Percentiles rank a stretch among this genome's conserved stretches.
phyloP scores from a whole-genome alignment of 2,113 vertebrate genomes.

The Toxotes jaculatrix region DNA sequence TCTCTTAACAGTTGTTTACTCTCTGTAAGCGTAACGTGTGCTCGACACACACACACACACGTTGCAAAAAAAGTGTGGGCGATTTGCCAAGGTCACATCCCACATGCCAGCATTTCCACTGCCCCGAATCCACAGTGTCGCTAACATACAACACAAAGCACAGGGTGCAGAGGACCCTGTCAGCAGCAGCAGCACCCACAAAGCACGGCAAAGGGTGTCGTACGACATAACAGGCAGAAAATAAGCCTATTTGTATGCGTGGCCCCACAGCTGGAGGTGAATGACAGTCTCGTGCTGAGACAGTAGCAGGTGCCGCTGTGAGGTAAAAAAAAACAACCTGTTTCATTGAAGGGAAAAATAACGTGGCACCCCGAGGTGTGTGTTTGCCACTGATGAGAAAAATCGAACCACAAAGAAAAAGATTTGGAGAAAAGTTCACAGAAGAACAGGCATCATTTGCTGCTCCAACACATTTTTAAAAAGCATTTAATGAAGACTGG shows the following conservation, averaged over 20 bases:
- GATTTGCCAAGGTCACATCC: slow-evolving; percentile 38
- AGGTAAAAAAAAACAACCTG: slow-evolving; percentile 18
- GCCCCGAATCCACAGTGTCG: not conserved
- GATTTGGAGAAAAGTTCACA: slow-evolving; percentile 26
- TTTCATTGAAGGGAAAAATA: slow-evolving; percentile 40
- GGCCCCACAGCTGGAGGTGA: slow-evolving; percentile 46
- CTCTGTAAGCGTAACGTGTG: slow-evolving; percentile 2
- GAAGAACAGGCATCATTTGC: slow-evolving; percentile 2
- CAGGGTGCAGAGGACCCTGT: not conserved
- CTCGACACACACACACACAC: not conserved
- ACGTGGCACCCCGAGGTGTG: slow-evolving; percentile 20
- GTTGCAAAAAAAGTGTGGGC: not conserved
- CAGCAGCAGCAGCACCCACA: slow-evolving; percentile 25
- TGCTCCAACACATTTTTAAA: not conserved
- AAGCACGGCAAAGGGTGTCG: not conserved
- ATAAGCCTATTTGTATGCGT: slow-evolving; percentile 71
- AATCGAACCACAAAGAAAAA: slow-evolving; percentile 27
- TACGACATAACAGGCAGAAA: slow-evolving; percentile 54
- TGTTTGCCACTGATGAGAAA: not conserved
- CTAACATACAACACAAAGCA: not conserved
- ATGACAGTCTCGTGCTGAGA: slow-evolving; percentile 40
- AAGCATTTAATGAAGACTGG: slow-evolving; percentile 7
- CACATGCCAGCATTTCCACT: not conserved
- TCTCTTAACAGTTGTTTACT: slow-evolving; percentile 9
- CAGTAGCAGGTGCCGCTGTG: slow-evolving; percentile 24